phyloP scores from a whole-genome alignment of 1,140 invertebrate species.

The Diploscapter pachys region DNA sequence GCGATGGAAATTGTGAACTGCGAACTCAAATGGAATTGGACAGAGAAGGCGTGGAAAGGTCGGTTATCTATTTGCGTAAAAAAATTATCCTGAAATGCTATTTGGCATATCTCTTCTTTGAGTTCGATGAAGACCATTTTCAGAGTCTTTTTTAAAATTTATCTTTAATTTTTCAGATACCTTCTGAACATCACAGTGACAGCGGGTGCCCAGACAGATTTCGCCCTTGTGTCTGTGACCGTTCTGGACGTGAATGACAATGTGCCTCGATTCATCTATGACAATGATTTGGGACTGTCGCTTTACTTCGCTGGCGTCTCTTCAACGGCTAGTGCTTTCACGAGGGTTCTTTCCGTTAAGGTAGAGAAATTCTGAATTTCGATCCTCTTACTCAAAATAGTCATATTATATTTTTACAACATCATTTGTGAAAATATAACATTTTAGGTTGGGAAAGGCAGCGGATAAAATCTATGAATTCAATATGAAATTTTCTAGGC shows the following conservation, averaged over 20 bases:
- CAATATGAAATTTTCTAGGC: constrained; percentile 40
- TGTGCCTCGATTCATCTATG: constrained; percentile 35
- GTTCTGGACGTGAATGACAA: constrained; percentile 43
- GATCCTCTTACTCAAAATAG: not conserved
- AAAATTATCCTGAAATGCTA: not conserved
- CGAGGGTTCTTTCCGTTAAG: constrained; percentile 46
- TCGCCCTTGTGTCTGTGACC: constrained; percentile 40
- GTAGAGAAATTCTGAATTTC: constrained; percentile 10
- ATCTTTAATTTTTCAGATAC: constrained; percentile 32
- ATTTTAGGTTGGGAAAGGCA: not conserved
- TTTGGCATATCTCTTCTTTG: not conserved
- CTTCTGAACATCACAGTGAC: constrained; percentile 53
- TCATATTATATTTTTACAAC: constrained; percentile 10
- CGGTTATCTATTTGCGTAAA: not conserved
- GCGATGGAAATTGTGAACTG: constrained; percentile 53
- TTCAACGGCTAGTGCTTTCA: constrained; percentile 39
- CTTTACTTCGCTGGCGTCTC: constrained; percentile 49
- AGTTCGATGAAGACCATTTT: not conserved
- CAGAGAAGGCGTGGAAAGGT: constrained; percentile 46
- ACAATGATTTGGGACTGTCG: constrained; percentile 34
- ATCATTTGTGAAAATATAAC: not conserved
- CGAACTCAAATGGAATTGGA: constrained; percentile 52
- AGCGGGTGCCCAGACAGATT: constrained; percentile 44
- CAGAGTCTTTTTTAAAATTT: not conserved
- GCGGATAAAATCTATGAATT: too few species aligned